phyloP scores from a whole-genome alignment of 2,113 vertebrate species.

The Abramis brama region DNA sequence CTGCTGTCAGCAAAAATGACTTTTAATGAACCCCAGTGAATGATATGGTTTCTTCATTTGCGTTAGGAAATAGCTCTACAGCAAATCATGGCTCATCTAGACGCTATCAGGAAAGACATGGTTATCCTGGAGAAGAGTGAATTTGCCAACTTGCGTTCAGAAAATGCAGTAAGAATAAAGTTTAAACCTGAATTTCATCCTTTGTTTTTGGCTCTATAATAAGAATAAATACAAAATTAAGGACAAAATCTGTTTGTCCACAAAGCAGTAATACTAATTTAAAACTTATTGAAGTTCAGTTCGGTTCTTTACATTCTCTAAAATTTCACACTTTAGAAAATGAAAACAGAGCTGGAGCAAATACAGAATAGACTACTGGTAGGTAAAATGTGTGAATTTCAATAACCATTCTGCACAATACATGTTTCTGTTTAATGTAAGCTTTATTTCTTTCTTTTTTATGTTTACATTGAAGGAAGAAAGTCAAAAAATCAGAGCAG shows the following conservation, averaged over 20 bases:
- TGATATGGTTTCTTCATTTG: not conserved
- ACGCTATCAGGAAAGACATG: slow-evolving; percentile 97
- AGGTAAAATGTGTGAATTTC: slow-evolving; percentile 63
- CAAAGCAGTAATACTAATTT: not conserved
- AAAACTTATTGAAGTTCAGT: not conserved
- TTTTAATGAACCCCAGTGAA: not conserved
- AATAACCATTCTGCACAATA: not conserved
- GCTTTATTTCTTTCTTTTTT: not conserved
- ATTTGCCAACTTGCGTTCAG: slow-evolving; percentile 92
- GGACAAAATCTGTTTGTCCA: not conserved
- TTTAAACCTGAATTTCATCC: not conserved
- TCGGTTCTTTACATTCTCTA: not conserved
- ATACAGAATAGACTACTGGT: slow-evolving; percentile 85
- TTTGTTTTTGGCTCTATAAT: not conserved
- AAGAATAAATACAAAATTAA: not conserved
- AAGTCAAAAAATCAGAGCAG: slow-evolving; percentile 83
- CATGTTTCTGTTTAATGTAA: not conserved
- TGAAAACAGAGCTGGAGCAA: slow-evolving; percentile 93
- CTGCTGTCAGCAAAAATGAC: not conserved
- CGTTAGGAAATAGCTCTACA: slow-evolving; percentile 91
- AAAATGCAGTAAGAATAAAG: slow-evolving; percentile 64
- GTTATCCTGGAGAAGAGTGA: slow-evolving; percentile 98
- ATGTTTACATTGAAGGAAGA: slow-evolving; percentile 81
- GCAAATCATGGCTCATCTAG: slow-evolving; percentile 94
- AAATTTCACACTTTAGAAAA: slow-evolving; percentile 81